Evolutionary conservation across 2,888 invertebrate species (phyloP).

Genomic region (Linyphia triangularis): DNA sequence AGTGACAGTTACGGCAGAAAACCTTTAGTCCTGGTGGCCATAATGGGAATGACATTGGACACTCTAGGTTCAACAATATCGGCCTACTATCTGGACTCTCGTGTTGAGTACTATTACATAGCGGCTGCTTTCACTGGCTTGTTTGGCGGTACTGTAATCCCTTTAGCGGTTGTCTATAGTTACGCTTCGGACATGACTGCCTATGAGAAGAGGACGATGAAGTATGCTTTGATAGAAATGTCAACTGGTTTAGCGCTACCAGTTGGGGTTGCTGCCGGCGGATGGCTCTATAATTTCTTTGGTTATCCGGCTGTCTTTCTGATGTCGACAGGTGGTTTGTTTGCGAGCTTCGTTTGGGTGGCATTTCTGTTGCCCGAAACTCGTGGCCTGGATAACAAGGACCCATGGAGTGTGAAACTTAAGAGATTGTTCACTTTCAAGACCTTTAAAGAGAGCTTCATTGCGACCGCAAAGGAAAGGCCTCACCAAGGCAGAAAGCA

Average conservation of each 20-base stretch:
- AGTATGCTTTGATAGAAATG: constrained; percentile 71
- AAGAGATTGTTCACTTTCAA: constrained; percentile 36
- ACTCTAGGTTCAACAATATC: constrained; percentile 41
- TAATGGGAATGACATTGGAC: constrained; percentile 54
- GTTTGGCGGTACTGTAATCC: constrained; percentile 34
- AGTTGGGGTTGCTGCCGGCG: constrained; percentile 63
- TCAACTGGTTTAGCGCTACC: constrained; percentile 86
- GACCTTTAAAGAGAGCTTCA: constrained; percentile 60
- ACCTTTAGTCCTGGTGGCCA: constrained; percentile 52
- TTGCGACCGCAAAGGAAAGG: constrained; percentile 36
- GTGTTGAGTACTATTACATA: constrained; percentile 58
- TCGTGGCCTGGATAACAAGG: constrained; percentile 36
- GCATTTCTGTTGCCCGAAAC: constrained; percentile 49
- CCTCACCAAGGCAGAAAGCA: constrained; percentile 59
- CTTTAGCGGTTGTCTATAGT: constrained; percentile 57
- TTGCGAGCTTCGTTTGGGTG: constrained; percentile 21
- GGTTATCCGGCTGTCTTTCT: constrained; percentile 59
- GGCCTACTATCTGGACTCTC: constrained; percentile 39
- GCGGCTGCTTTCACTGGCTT: constrained; percentile 47
- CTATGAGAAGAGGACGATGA: constrained; percentile 52
- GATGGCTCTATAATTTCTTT: constrained; percentile 63
- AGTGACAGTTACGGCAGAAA: constrained; percentile 76
- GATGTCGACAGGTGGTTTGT: constrained; percentile 15
- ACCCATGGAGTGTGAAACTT: constrained; percentile 10
- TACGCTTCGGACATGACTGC: constrained; percentile 69